Evolutionary conservation across 2,113 vertebrate species (phyloP).

Genomic region (Psilopogon haemacephalus): DNA sequence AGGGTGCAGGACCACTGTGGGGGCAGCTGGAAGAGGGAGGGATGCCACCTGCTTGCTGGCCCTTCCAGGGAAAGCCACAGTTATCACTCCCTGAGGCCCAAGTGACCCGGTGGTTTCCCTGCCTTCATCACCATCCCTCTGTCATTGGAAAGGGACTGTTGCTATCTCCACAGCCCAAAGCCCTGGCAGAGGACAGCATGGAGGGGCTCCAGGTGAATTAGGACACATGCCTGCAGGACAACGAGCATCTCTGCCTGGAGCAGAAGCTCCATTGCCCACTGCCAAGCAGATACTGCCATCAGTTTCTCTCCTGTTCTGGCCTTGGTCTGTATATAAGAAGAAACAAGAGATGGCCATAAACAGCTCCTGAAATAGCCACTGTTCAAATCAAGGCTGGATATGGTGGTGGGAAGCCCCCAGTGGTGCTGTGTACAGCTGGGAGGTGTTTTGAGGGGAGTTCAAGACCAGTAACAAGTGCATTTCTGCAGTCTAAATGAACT

Average conservation of each 20-base stretch:
- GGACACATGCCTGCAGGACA: not conserved
- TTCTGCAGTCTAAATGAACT: not conserved
- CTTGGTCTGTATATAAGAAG: not conserved
- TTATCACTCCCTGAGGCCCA: not conserved
- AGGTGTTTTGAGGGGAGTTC: not conserved
- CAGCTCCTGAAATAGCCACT: rapidly evolving
- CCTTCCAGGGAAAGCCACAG: not conserved
- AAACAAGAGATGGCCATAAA: not conserved
- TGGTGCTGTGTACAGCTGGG: rapidly evolving
- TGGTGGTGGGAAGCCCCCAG: not conserved
- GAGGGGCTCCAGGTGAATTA: not conserved
- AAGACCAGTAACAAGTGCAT: not conserved
- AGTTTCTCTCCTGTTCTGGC: rapidly evolving
- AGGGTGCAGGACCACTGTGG: not conserved
- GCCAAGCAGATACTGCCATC: not conserved
- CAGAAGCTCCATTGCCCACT: no score
- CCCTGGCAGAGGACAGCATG: not conserved
- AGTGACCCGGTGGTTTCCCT: not conserved
- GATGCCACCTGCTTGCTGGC: not conserved
- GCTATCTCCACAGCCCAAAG: rapidly evolving
- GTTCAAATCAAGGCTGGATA: not conserved
- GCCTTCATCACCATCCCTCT: not conserved
- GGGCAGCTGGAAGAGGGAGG: not conserved
- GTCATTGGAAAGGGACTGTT: not conserved
- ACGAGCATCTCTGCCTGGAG: not conserved